phyloP scores from a whole-genome alignment of 2,888 invertebrate species.

The Stenotaenia linearis region DNA sequence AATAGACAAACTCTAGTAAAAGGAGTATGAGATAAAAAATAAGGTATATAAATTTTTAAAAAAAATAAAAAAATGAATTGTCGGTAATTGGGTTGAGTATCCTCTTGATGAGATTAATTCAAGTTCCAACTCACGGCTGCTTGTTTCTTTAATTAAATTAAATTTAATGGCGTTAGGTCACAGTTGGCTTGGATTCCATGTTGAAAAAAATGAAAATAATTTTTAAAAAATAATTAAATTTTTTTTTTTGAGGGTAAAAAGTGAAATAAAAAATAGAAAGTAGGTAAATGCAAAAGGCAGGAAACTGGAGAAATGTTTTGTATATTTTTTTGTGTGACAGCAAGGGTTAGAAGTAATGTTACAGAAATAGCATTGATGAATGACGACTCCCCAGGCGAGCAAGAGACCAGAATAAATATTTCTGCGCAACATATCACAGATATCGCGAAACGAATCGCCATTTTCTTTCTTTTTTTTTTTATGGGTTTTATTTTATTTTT shows the following conservation, averaged over 20 bases:
- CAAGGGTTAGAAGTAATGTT: constrained; percentile 1
- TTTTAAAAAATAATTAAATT: neutral
- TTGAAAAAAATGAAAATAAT: neutral
- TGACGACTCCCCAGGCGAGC: neutral
- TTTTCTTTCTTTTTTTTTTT: neutral
- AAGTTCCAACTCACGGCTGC: neutral
- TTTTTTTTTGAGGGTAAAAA: too few species aligned
- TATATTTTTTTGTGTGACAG: neutral
- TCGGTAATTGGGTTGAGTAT: neutral
- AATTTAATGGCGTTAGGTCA: neutral
- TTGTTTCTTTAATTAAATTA: neutral
- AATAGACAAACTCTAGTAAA: neutral
- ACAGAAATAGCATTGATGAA: constrained; percentile 4
- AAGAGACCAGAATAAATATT: constrained; percentile 4
- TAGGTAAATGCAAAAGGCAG: neutral
- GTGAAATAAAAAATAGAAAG: neutral
- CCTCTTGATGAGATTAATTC: neutral
- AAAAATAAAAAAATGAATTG: neutral
- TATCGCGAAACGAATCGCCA: neutral
- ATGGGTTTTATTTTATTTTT: neutral
- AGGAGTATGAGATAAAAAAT: neutral
- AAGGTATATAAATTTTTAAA: neutral
- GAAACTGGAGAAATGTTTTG: neutral
- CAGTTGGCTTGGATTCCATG: neutral
- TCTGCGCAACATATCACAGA: neutral